Percentiles rank a stretch among this genome's conserved stretches.
Evolutionary conservation across 2,888 invertebrate species (phyloP).

Genomic region (Scrobipalpa costella): DNA sequence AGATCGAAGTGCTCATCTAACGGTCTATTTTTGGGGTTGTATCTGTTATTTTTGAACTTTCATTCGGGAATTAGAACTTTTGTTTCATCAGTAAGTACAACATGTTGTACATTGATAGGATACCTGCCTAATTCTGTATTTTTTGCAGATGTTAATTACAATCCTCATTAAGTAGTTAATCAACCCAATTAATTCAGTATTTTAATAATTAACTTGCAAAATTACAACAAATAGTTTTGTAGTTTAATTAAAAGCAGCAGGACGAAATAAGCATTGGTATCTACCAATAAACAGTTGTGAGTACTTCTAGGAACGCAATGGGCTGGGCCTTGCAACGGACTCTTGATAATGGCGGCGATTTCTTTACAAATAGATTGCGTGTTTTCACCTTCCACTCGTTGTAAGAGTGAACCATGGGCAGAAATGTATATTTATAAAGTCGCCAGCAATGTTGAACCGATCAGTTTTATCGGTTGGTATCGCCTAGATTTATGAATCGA

Average conservation of each 20-base stretch:
- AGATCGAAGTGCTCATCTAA: conserved; percentile 8
- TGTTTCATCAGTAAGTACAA: not conserved
- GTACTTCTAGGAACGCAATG: conserved; percentile 28
- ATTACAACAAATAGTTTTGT: not conserved
- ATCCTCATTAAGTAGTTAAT: not conserved
- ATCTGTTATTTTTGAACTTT: not conserved
- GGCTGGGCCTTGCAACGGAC: not conserved
- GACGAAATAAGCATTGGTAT: conserved; percentile 28
- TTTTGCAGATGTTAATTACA: not conserved
- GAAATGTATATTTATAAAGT: not conserved
- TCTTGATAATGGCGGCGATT: not conserved
- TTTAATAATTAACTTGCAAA: no score
- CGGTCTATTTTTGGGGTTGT: not conserved
- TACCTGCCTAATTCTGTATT: no score
- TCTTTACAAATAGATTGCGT: not conserved
- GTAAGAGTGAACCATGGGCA: not conserved
- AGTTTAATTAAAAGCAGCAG: conserved; percentile 36
- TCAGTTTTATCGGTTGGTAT: conserved; percentile 29
- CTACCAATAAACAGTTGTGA: conserved; percentile 14
- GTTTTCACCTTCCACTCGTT: not conserved
- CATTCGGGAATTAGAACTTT: not conserved
- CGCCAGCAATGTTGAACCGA: not conserved
- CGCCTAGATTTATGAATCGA: conserved; percentile 54
- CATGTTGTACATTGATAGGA: not conserved
- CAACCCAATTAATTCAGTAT: no score